Evolutionary conservation across 2,888 invertebrate species (phyloP).

Genomic region (Vannuccia rotundouncinata): DNA sequence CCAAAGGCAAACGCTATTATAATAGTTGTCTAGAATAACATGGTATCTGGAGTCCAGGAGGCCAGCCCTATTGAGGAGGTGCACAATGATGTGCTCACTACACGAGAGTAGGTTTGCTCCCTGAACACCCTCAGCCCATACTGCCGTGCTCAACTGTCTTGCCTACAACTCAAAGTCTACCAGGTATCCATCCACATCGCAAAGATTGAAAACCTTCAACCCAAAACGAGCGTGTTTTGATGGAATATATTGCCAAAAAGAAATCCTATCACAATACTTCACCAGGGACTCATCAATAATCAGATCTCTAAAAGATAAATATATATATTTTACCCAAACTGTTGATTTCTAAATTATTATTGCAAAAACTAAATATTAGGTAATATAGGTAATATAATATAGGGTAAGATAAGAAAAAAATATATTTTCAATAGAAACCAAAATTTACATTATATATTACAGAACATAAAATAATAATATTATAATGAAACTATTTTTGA

Average conservation of each 20-base stretch:
- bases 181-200: background rate
- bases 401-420: too few species aligned
- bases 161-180: background rate
- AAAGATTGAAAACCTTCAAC: background rate
- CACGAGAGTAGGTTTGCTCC: background rate
- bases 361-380: too few species aligned
- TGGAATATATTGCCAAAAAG: slow-evolving; percentile 19
- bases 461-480: too few species aligned
- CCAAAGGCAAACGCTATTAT: background rate
- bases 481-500: too few species aligned
- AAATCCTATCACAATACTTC: too few species aligned
- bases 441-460: too few species aligned
- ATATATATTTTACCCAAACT: too few species aligned
- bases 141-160: background rate
- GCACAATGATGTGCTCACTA: slow-evolving; percentile 13
- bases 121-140: background rate
- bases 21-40: background rate
- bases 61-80: background rate
- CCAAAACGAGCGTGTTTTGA: slow-evolving; percentile 20
- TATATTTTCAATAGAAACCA: too few species aligned
- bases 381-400: too few species aligned
- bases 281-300: too few species aligned
- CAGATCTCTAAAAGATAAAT: too few species aligned
- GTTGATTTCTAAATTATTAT: too few species aligned
- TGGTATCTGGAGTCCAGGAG: background rate